Evolutionary conservation across 1,140 invertebrate genomes (phyloP), one percentile per base, ranked within the genome.

Genomic region (Mesaphorura yosii): DNA sequence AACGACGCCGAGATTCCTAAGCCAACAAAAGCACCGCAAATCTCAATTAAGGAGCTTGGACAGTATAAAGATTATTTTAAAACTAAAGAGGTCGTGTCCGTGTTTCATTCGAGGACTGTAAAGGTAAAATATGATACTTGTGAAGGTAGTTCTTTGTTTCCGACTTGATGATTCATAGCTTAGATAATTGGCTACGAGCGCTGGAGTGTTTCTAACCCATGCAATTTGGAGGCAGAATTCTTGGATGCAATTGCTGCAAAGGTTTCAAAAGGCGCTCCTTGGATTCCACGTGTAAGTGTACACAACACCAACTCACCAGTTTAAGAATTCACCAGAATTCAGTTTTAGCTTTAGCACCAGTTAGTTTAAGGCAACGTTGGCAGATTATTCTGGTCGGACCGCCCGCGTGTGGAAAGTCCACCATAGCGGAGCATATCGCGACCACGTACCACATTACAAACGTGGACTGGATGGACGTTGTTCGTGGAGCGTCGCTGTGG

Each of bases 201-300:
- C 14, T 60, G 59, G 59, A 17, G n/a, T 3, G 27, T 3, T 28
- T 48, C 29, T 7, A 31, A 48, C 1, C 47, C 46, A 45, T 0
- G 28, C 1, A 52, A 57, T 22, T 28, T 60, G 6, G 55, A 57
- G 52, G 42, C 51, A 19, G 59, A 60, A 25, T 51, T 60, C 12
- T 31, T 60, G 27, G 55, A 39, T 10, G 20, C n/a, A 5, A 12
- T 60, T 15, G 42, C 57, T n/a, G 41, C 51, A 2, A 20, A 40
- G 15, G 50, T 42, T 26, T 42, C 48, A 14, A 37, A 31, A 2
- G 59, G 59, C 7, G 47, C 59, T 17, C 59, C 59, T 12, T 60
- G 59, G 59, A 60, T 60, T 31, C 59, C 59, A 5, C 53, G 37
- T 28, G 40, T 58, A 7, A 14, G n/a, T n/a, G n/a, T n/a, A n/a